A percentile compares a stretch with the other conserved stretches of the same genome.
Evolutionary conservation across 2,113 vertebrate species (phyloP).

Genomic region (Lophotis ruficrista): DNA sequence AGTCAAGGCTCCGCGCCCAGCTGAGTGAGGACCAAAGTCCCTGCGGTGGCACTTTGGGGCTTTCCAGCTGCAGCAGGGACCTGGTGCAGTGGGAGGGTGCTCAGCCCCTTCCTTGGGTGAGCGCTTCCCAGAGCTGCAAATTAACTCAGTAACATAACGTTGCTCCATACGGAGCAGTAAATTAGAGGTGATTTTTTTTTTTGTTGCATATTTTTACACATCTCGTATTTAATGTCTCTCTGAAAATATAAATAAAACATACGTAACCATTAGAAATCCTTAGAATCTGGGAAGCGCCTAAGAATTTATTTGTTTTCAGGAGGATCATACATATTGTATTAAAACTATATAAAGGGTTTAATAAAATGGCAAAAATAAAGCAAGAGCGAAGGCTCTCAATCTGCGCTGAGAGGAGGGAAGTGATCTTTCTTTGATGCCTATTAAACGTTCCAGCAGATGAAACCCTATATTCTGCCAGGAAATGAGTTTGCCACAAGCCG

Average conservation of each 20-base stretch:
- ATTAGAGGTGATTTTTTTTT: slow-evolving; percentile 1
- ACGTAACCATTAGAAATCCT: slow-evolving; percentile 69
- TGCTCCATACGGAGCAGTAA: not conserved
- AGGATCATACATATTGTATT: slow-evolving; percentile 80
- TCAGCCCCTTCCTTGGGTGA: not conserved
- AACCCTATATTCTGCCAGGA: slow-evolving; percentile 82
- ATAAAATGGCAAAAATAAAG: slow-evolving; percentile 77
- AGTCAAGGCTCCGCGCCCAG: not conserved
- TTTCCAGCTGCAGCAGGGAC: not conserved
- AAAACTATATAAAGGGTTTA: slow-evolving; percentile 79
- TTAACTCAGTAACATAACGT: not conserved
- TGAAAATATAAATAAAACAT: slow-evolving; percentile 79
- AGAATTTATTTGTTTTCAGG: slow-evolving; percentile 77
- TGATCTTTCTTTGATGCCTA: slow-evolving; percentile 82
- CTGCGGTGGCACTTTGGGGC: not conserved
- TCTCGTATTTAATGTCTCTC: slow-evolving; percentile 61
- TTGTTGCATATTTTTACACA: slow-evolving; percentile 51
- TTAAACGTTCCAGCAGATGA: slow-evolving; percentile 84
- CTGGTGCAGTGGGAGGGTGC: not conserved
- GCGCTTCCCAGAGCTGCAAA: not conserved
- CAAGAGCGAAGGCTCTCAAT: slow-evolving; percentile 64
- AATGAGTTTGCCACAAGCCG: slow-evolving; percentile 82
- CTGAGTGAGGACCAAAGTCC: not conserved
- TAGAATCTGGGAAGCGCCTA: slow-evolving; percentile 66
- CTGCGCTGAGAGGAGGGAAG: slow-evolving; percentile 60